Evolutionary conservation across 2,888 invertebrate genomes (phyloP).

Genomic region (Erebia epiphron): DNA sequence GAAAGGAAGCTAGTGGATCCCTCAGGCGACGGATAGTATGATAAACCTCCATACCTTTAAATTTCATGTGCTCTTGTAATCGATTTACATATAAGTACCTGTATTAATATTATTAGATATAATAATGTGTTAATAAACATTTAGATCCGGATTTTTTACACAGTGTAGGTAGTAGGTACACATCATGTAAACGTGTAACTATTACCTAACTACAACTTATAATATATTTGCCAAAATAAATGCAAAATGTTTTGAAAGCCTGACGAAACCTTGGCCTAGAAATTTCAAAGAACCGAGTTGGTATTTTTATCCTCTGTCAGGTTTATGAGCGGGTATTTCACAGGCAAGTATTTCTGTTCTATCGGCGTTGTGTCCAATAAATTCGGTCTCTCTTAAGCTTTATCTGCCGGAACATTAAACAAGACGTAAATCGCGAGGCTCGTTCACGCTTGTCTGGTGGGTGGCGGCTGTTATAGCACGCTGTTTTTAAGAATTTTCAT

Average conservation of each 20-base stretch:
- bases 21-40: too few species aligned
- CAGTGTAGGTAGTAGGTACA: neutral
- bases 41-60: too few species aligned
- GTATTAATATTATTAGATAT: too few species aligned
- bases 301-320: slow-evolving; percentile 32
- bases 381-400: slow-evolving; percentile 37
- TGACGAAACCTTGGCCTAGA: slow-evolving; percentile 30
- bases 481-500: slow-evolving; percentile 1
- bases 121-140: too few species aligned
- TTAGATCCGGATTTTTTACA: too few species aligned
- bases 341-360: slow-evolving; percentile 28
- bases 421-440: slow-evolving; percentile 35
- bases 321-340: slow-evolving; percentile 35
- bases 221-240: neutral
- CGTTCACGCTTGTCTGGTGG: neutral
- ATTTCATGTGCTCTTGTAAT: too few species aligned
- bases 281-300: slow-evolving; percentile 8
- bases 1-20: too few species aligned
- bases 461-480: neutral
- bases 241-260: neutral
- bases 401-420: slow-evolving; percentile 39
- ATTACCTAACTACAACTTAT: neutral
- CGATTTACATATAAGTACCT: too few species aligned
- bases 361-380: slow-evolving; percentile 35
- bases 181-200: neutral